Conservation (phyloP, 1,140 invertebrate genomes). For the Pseudomyrmex gracilis region DNA sequence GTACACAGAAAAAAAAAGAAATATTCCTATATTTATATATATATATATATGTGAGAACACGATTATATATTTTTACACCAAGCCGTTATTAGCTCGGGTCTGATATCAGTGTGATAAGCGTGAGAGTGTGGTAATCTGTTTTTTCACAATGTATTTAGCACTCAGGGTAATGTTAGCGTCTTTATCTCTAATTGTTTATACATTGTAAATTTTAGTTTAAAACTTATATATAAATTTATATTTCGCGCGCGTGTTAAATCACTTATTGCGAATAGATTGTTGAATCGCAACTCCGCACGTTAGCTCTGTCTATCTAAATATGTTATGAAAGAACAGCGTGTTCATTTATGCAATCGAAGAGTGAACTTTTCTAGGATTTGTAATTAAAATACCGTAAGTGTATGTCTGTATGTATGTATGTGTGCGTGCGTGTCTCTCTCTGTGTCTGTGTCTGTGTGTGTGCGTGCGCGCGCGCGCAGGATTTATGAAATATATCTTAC, state of each 20-base stretch:
- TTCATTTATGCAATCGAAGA: constrained; percentile 21
- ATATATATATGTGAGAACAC: constrained; percentile 69
- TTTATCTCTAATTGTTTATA: not conserved
- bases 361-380: constrained; percentile 42
- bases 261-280: not conserved
- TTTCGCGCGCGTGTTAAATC: not conserved
- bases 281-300: not conserved
- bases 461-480: constrained; percentile 4
- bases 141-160: constrained; percentile 11
- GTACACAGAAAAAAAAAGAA: constrained; percentile 51
- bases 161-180: not conserved
- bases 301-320: not conserved
- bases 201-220: constrained; percentile 2
- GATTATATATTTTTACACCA: constrained; percentile 72
- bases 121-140: constrained; percentile 29
- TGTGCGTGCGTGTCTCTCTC: too few relatives aligned
- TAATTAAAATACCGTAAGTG: constrained; percentile 15
- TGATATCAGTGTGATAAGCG: constrained; percentile 50
- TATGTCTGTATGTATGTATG: not conserved
- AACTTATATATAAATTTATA: not conserved
- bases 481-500: constrained; percentile 47
- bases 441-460: not conserved
- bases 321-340: not conserved
- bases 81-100: constrained; percentile 49
- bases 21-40: constrained; percentile 72